Base-by-base conservation (phyloP, 1,140 invertebrate genomes). In the Tetragnatha versicolor region DNA sequence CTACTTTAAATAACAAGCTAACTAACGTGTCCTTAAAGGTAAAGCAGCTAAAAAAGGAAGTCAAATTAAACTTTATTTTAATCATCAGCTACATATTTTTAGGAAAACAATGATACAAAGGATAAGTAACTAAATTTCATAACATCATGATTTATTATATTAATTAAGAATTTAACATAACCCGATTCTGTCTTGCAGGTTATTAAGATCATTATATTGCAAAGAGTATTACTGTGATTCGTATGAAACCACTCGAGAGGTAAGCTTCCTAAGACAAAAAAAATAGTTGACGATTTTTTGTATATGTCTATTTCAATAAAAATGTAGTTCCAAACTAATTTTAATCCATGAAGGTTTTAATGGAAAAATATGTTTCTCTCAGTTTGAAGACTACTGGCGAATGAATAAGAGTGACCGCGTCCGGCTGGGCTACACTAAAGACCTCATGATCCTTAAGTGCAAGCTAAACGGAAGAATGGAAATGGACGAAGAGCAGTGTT, bases 401-500 rank as follows among this genome's bases (percentile, higher is more conserved):
- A 70, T 79, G 66, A 73, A 79, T 27, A 63, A 37, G 27, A 72
- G 58, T n/a, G 58, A 53, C 1, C 55, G 55, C 14, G 47, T 79
- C 10, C 58, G 35, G 1, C 17, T 79, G 7, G 78, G 78, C 0
- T 68, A 79, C 33, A 79, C 53, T 0, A 79, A 79, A n/a, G 69
- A 73, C 12, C 10, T 33, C 3, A 65, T 79, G 45, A 60, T 79
- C 47, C 27, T 79, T 22, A 82, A 73, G 25, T 79, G 78, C 29
- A 72, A 72, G 87, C 84, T 82, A 22, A 84, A 85, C 39, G 78
- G 70, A 35, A 45, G 78, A 29, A 75, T 81, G 51, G 76, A 79
- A 33, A 69, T 79, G 63, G 76, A 69, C 14, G 65, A 69, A 27
- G 63, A 69, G 5, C 51, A 79, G 2, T 79, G 65, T 20, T 69